These are phyloP conservation scores for Euclidia mi DNA, from an alignment of 2,888 invertebrate species.

Conservation along the genomic window DNA sequence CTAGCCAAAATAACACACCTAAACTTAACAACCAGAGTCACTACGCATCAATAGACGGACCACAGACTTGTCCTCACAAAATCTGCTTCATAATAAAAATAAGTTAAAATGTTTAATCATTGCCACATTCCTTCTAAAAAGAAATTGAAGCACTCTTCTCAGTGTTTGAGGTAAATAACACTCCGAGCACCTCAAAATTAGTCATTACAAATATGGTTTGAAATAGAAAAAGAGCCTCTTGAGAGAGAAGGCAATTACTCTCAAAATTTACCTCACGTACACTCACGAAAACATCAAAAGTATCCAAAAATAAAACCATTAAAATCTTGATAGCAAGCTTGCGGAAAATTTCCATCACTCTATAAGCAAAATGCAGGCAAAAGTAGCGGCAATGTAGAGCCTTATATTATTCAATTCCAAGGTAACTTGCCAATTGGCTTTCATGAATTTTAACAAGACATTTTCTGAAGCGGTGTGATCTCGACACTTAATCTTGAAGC, in stretches of 20 bases:
- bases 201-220: too few relatives aligned
- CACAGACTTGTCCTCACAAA: too few relatives aligned
- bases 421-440: constrained; percentile 76
- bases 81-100: too few relatives aligned
- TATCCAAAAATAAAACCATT: not conserved
- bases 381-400: constrained; percentile 9
- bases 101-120: too few relatives aligned
- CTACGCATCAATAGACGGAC: too few relatives aligned
- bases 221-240: not conserved
- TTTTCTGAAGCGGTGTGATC: constrained; percentile 67
- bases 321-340: not conserved
- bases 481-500: constrained; percentile 5
- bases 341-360: constrained; percentile 5
- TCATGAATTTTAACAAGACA: constrained; percentile 84
- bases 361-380: constrained; percentile 6
- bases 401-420: constrained; percentile 79
- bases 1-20: too few relatives aligned
- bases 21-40: too few relatives aligned
- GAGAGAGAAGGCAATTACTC: not conserved
- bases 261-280: constrained; percentile 3
- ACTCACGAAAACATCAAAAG: not conserved
- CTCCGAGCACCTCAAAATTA: too few relatives aligned
- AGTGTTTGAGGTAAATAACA: too few relatives aligned
- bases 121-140: too few relatives aligned
- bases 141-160: too few relatives aligned